Evolutionary conservation across 2,113 vertebrate genomes (phyloP).

Genomic region (Heloderma charlesbogerti): DNA sequence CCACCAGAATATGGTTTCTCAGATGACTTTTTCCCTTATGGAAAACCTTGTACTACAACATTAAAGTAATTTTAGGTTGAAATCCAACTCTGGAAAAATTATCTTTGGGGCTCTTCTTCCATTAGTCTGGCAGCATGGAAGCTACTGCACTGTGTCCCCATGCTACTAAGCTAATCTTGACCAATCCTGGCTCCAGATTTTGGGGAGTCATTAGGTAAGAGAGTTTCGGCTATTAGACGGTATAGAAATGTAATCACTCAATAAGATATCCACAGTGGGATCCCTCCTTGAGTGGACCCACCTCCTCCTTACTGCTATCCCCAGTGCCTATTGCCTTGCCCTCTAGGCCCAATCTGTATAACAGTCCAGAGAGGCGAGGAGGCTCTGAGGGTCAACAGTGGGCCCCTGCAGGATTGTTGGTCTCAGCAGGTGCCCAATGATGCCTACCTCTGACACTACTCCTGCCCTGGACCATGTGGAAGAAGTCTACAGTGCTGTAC

Average conservation of each 20-base stretch:
- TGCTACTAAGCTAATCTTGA: neutral
- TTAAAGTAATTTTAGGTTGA: neutral
- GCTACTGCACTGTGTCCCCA: neutral
- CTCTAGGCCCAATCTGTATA: too few relatives aligned
- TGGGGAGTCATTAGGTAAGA: too few relatives aligned
- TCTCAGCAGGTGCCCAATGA: neutral
- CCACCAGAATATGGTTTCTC: neutral
- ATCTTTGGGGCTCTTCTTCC: neutral
- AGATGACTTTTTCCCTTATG: neutral
- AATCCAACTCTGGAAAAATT: neutral
- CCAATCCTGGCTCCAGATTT: neutral
- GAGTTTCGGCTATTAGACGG: too few relatives aligned
- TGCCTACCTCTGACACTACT: neutral
- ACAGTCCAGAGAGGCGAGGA: neutral
- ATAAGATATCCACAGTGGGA: too few relatives aligned
- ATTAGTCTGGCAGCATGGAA: neutral
- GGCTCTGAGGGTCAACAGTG: neutral
- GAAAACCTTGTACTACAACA: neutral
- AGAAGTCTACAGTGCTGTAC: neutral
- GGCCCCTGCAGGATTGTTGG: neutral
- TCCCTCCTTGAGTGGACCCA: too few relatives aligned
- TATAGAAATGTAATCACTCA: too few relatives aligned
- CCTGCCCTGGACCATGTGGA: neutral
- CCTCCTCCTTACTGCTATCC: neutral
- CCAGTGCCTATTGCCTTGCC: too few relatives aligned